A percentile compares a stretch with the other conserved stretches of the same genome.
These are phyloP conservation scores for Harpegnathos saltator DNA, from an alignment of 1,140 invertebrate species.

Conservation along the genomic window DNA sequence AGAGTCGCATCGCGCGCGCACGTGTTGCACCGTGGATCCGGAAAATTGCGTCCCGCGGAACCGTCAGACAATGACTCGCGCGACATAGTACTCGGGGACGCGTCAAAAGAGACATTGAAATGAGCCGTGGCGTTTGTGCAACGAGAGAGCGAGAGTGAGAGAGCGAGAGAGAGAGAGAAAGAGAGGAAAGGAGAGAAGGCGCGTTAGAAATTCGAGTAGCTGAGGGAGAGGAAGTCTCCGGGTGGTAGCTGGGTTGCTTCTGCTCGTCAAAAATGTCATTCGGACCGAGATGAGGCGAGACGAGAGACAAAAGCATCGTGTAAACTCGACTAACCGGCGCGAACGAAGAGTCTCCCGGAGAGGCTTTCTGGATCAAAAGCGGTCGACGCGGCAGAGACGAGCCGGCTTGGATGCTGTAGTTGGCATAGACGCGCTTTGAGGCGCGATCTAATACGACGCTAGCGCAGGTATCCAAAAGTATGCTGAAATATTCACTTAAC, in stretches of 20 bases:
- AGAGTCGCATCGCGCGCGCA: background rate
- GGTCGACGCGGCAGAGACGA: background rate
- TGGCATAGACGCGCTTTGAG: slow-evolving; percentile 36
- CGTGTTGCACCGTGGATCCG: background rate
- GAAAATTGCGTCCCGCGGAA: background rate
- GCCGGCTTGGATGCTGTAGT: slow-evolving; percentile 14
- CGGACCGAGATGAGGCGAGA: slow-evolving; percentile 50
- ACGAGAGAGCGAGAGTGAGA: background rate
- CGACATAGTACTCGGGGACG: background rate
- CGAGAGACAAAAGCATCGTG: slow-evolving; percentile 49
- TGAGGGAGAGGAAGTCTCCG: background rate
- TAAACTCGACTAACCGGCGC: slow-evolving; percentile 36
- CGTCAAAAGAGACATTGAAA: background rate
- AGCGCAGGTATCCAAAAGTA: slow-evolving; percentile 66
- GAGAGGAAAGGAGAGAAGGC: too few species aligned
- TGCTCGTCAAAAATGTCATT: slow-evolving; percentile 61
- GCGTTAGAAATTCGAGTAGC: slow-evolving; percentile 38
- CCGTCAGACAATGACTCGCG: background rate
- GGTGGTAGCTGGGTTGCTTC: slow-evolving; percentile 13
- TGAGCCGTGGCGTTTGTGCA: background rate
- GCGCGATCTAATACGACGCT: slow-evolving; percentile 56
- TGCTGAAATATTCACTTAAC: slow-evolving; percentile 77
- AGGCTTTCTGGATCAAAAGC: slow-evolving; percentile 27
- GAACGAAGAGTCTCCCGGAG: slow-evolving; percentile 24
- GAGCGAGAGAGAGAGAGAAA: too few species aligned